Percentiles rank a stretch among this genome's conserved stretches.
Evolutionary conservation across 2,888 invertebrate species (phyloP).

Genomic region (Diabrotica balteata): DNA sequence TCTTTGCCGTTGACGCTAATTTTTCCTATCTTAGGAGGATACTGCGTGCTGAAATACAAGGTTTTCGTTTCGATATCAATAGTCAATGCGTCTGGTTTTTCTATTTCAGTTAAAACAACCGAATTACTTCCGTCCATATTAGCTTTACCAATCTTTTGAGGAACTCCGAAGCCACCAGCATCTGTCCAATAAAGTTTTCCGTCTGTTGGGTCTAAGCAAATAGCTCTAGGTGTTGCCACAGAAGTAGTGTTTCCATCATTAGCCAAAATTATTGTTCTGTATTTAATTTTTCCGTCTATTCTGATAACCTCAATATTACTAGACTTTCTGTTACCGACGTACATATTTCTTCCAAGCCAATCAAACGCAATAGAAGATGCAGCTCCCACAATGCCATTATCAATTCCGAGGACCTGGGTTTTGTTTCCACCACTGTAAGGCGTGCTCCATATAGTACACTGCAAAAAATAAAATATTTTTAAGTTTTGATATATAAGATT

Average conservation of each 20-base stretch:
- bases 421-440: constrained; percentile 86
- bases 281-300: constrained; percentile 84
- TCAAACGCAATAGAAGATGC: constrained; percentile 94
- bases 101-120: constrained; percentile 74
- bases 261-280: constrained; percentile 83
- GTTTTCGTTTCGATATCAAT: constrained; percentile 83
- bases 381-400: constrained; percentile 88
- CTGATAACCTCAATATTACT: constrained; percentile 90
- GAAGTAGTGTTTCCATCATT: constrained; percentile 88
- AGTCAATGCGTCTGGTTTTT: constrained; percentile 83
- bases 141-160: constrained; percentile 86
- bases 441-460: constrained; percentile 86
- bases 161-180: constrained; percentile 89
- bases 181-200: constrained; percentile 98
- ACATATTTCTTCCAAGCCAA: constrained; percentile 95
- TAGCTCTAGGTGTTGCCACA: constrained; percentile 85
- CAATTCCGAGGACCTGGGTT: constrained; percentile 80
- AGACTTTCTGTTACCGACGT: constrained; percentile 87
- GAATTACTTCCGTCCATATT: constrained; percentile 93
- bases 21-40: constrained; percentile 74
- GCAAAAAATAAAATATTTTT: constrained; percentile 32
- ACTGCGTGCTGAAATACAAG: constrained; percentile 87
- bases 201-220: constrained; percentile 91
- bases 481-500: constrained; percentile 1
- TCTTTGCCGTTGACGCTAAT: constrained; percentile 78